phyloP scores from a whole-genome alignment of 2,113 vertebrate genomes.

The Pygoscelis antarcticus region DNA sequence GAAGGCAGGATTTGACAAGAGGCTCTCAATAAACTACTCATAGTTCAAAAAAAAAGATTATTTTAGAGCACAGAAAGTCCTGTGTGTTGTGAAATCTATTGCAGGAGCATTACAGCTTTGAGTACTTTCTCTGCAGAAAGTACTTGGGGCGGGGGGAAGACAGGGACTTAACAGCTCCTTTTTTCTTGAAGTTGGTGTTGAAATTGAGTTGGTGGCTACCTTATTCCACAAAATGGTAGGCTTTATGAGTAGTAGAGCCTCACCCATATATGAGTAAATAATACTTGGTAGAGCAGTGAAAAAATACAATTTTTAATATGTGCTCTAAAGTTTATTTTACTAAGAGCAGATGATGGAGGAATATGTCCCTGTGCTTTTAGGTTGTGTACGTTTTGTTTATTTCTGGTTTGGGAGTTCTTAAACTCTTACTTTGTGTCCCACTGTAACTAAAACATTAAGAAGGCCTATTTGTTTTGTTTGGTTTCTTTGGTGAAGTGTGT shows the following conservation, averaged over 20 bases:
- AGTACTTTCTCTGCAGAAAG: neutral
- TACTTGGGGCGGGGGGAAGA: neutral
- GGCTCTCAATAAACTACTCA: neutral
- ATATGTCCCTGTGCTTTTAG: neutral
- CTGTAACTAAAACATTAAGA: neutral
- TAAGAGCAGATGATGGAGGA: neutral
- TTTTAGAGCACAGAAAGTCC: neutral
- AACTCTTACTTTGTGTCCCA: neutral
- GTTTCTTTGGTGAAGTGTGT: slow-evolving; percentile 36
- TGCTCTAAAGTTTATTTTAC: neutral
- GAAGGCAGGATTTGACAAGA: neutral
- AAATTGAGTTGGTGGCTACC: neutral
- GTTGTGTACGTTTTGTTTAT: neutral
- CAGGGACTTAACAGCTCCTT: neutral
- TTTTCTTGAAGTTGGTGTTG: neutral
- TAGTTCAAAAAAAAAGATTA: neutral
- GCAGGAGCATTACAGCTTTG: neutral
- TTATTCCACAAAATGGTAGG: neutral
- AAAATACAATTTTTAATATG: neutral
- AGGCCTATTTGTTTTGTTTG: slow-evolving; percentile 12
- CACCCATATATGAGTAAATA: neutral
- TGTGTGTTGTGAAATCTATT: neutral
- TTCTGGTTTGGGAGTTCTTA: neutral
- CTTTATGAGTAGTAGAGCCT: neutral
- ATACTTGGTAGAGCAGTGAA: neutral